Base-by-base conservation (phyloP, 1,140 invertebrate species). In the Atopsyche davidsoni region DNA sequence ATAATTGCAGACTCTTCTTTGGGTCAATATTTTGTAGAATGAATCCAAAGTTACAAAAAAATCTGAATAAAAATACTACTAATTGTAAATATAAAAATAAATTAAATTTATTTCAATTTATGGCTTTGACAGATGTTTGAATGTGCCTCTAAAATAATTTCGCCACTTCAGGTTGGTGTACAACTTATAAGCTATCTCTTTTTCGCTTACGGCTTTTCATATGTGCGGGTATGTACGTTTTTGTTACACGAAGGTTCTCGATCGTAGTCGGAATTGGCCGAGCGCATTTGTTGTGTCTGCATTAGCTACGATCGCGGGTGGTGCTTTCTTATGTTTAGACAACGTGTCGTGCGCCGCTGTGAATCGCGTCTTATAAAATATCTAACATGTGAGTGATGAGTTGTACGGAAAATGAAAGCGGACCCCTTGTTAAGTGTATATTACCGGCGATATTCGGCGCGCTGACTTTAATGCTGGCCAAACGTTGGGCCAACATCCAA, bases 391-490 rank as follows among this genome's bases (percentile, higher is more conserved):
- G 62, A 71, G 70, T 71, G 68, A 73, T 73, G 71, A 73, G 69
- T 71, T 71, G 69, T 70, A 69, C 65, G 61, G 69, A 73, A 69
- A 70, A 70, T 70, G 70, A 73, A 64, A 70, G 69, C 68, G 66
- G 69, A 57, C 65, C 69, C 64, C 70, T 73, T 68, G 69, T 73
- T 65, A 67, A 71, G 62, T 70, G 71, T 66, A 69, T 72, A 63
- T 59, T 73, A 65, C 69, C 71, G 59, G 69, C 69, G 54, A 63
- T 70, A 57, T 65, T 70, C 59, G 71, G 69, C 60, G 69, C 68
- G 58, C 58, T 73, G 65, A 72, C 69, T 46, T 66, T 73, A 60
- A 61, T 73, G 45, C 55, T 73, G 57, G 69, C 68, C 45, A 64
- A 68, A 53, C 71, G 71, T 42, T 72, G 71, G 71, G 69, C 65